Evolutionary conservation across 1,140 invertebrate genomes (phyloP).

Genomic region (Brachionus calyciflorus): DNA sequence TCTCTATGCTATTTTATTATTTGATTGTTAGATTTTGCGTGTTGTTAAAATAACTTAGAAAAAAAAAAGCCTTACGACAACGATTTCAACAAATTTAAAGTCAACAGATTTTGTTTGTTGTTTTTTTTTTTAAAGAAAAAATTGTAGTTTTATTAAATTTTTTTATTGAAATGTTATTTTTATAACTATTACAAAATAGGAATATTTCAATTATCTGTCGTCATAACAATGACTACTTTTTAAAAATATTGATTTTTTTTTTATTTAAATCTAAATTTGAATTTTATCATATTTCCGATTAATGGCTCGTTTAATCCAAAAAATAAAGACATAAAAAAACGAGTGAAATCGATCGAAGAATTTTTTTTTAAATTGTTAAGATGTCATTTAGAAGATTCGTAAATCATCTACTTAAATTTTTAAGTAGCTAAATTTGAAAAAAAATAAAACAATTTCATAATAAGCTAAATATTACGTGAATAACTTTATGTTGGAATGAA

Average conservation of each 20-base stretch:
- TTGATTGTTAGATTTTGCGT: no score
- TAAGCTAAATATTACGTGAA: no score
- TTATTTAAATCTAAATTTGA: slow-evolving; percentile 3
- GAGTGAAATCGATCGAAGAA: slow-evolving; percentile 4
- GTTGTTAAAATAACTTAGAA: no score
- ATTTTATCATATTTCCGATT: slow-evolving; percentile 35
- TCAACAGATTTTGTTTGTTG: background rate
- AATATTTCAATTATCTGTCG: slow-evolving; percentile 32
- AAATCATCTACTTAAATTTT: no score
- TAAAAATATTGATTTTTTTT: background rate
- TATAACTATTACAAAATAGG: background rate
- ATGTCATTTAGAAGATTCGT: no score
- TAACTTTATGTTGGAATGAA: no score
- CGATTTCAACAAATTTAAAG: background rate
- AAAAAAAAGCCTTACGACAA: background rate
- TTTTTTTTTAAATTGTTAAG: no score
- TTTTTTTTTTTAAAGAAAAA: no score
- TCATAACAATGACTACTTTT: slow-evolving; percentile 25
- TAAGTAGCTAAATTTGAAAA: no score
- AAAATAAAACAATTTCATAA: no score
- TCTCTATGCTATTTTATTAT: no score
- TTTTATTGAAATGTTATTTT: slow-evolving; percentile 8
- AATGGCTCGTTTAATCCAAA: slow-evolving; percentile 1
- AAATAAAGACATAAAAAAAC: background rate
- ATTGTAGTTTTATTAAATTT: background rate